Evolutionary conservation across 1,140 invertebrate species (phyloP).

Genomic region (Trissolcus basalis): DNA sequence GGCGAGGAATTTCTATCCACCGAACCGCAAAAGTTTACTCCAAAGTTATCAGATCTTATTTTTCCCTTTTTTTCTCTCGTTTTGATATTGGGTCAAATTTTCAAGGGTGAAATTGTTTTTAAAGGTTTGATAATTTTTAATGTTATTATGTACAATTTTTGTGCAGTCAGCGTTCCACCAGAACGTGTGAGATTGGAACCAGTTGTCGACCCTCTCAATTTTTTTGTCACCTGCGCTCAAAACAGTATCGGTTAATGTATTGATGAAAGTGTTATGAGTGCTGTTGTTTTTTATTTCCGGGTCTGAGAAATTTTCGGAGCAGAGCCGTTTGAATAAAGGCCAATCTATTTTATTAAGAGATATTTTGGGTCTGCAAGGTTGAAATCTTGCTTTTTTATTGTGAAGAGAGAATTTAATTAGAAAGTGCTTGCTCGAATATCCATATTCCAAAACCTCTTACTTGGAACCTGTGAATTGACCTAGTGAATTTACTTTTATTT

Average conservation of each 20-base stretch:
- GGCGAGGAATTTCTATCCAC: neutral
- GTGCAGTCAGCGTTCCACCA: no score
- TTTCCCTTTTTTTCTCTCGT: conserved; percentile 1
- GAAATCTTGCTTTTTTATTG: conserved; percentile 37
- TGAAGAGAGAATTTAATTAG: conserved; percentile 57
- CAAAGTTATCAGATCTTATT: neutral
- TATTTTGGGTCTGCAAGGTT: conserved; percentile 5
- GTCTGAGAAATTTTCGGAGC: neutral
- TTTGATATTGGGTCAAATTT: no score
- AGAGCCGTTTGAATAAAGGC: neutral
- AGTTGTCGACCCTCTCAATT: no score
- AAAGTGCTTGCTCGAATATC: conserved; percentile 63
- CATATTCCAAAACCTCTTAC: conserved; percentile 54
- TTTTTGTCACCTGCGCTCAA: no score
- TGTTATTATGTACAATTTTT: no score
- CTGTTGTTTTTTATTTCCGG: conserved; percentile 32
- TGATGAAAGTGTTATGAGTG: neutral
- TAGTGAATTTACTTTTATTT: conserved; percentile 7
- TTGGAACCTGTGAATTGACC: conserved; percentile 46
- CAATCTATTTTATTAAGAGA: neutral
- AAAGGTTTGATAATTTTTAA: neutral
- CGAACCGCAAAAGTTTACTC: neutral
- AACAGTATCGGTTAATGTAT: no score
- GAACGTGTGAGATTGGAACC: no score
- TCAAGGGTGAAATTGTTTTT: no score